Evolutionary conservation across 2,888 invertebrate species (phyloP), one percentile per base, ranked within the genome.

Genomic region (Andricus quercusramuli): DNA sequence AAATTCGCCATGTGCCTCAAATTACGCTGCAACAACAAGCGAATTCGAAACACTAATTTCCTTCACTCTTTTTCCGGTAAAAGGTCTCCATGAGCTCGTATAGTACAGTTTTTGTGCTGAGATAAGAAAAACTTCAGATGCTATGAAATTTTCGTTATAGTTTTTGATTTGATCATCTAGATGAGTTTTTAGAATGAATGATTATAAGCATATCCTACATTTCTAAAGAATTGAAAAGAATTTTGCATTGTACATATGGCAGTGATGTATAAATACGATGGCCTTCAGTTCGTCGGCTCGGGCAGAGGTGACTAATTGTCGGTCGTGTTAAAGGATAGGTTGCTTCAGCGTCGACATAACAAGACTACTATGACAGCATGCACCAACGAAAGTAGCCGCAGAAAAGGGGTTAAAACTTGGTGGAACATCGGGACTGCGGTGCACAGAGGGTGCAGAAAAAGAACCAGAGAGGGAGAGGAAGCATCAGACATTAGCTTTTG

Each of bases 241-340:
- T 47, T 6, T 6, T 47, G 17, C 9, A 6, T 11, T 59, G 3
- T 59, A 22, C n/a, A 37, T 37, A 65, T 65, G 65, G 20, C 32
- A 37, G n/a, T 41, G 44, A 22, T 20, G 67, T 41, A 41, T 41
- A 67, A 68, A 44, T 68, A 68, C 22, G 15, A 68, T 22, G 22
- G 25, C 44, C 68, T 68, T 68, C 25, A 25, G 22, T 13, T 47
- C 22, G 17, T 25, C 25, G 29, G 81, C 79, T 79, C 67, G 79
- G 82, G 78, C 78, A 74, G 80, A 78, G 84, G 80, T 82, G 85
- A 87, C 87, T 89, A 89, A 89, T 89, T 87, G 89, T 87, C 84
- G 87, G 87, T 88, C 86, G 83, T 88, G 88, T 89, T 84, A 85
- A 85, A 85, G 85, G 86, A 83, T 83, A 85, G 84, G 83, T 83